Evolutionary conservation across 2,113 vertebrate genomes (phyloP), one percentile per base, ranked within the genome.

Genomic region (Bungarus multicinctus): DNA sequence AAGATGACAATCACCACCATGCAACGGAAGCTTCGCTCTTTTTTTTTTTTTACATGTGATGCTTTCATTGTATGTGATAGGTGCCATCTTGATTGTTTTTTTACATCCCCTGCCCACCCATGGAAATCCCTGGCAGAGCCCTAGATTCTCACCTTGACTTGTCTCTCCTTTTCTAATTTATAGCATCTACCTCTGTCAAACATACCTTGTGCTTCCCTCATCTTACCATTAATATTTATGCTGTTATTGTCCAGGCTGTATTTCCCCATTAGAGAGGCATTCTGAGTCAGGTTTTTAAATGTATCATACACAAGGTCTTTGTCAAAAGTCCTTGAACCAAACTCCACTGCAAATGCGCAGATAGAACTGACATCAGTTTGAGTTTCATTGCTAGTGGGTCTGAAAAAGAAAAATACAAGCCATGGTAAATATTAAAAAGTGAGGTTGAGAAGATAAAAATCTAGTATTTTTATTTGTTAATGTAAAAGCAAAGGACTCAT

Each of bases 171-270:
- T 85, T 14, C 23, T 39, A 45, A 25, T 64, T 14, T 30, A 5
- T 9, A 23, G 11, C n/a, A 55, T 18, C 64, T 30, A 39, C 9
- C 6, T 30, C 30, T 81, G 4, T 85, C 12, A 52, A 52, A 20
- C 20, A 23, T 85, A 27, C 4, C 4, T 27, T 30, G 54, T 89
- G 34, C 23, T 10, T 20, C 5, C 4, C 6, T 4, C 30, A n/a
- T 18, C 97, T 97, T 93, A 98, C 98, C 97, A 92, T 97, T 96
- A 47, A 98, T 96, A 7, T 89, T 9, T 88, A 98, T 39, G 23
- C 97, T 98, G 30, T 92, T 88, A 25, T 93, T 57, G 57, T 97
- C 97, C 91, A 98, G 93, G 4, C 95, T 89, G 0, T 98, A 98
- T 92, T 94, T 6, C 43, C 96, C 97, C 87, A 98, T 55, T 53